These are phyloP conservation scores for Poecilia picta DNA, from an alignment of 2,797 vertebrate genomes.

Conservation along the genomic window DNA sequence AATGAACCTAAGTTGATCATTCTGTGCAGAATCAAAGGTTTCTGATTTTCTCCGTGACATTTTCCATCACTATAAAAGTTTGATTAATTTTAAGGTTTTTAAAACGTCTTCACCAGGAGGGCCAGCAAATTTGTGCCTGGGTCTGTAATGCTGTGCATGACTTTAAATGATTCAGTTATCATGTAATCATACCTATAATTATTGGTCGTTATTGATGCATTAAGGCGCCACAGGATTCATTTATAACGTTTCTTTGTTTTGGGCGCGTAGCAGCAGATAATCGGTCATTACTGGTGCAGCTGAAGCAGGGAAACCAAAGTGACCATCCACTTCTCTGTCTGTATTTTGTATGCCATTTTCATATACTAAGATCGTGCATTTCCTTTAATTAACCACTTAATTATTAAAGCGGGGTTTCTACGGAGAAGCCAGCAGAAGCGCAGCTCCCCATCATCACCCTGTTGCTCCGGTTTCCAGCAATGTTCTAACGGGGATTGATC, in stretches of 20 bases:
- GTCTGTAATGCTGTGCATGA: neutral
- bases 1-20: neutral
- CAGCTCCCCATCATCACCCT: slow-evolving; percentile 44
- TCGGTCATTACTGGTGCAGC: neutral
- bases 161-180: neutral
- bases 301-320: neutral
- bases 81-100: neutral
- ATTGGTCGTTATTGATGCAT: neutral
- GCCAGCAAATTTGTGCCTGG: neutral
- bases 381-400: neutral
- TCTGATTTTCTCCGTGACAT: neutral
- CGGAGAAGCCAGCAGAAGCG: neutral
- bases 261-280: neutral
- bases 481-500: slow-evolving; percentile 1
- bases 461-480: slow-evolving; percentile 47
- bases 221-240: neutral
- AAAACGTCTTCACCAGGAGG: neutral
- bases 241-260: neutral
- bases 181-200: neutral
- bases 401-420: slow-evolving; percentile 5
- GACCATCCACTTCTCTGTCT: neutral
- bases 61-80: neutral
- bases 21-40: neutral
- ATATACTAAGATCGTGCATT: neutral
- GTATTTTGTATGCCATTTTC: neutral